phyloP scores from a whole-genome alignment of 2,888 invertebrate species.

The Aleiodes testaceus region DNA sequence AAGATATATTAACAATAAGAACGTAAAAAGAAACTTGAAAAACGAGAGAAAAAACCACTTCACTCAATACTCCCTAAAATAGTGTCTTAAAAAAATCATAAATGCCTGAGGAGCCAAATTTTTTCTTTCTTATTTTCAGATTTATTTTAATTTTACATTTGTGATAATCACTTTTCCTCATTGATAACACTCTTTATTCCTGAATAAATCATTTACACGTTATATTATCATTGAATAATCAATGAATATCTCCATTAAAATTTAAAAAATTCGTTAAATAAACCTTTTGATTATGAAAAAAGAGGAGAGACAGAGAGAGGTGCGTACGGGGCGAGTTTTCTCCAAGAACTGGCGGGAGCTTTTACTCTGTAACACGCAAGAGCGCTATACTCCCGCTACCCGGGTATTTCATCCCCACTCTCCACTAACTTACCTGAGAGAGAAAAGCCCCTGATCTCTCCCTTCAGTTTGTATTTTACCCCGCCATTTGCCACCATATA shows the following conservation, averaged over 20 bases:
- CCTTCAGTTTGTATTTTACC: constrained; percentile 6
- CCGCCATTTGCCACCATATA: constrained; percentile 38
- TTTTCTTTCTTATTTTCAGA: background rate
- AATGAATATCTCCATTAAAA: too few relatives aligned
- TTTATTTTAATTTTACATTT: background rate
- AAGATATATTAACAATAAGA: constrained; percentile 1
- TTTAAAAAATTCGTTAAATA: background rate
- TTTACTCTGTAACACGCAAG: constrained; percentile 38
- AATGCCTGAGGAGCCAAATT: too few relatives aligned
- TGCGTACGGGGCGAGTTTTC: constrained; percentile 57
- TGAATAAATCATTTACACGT: too few relatives aligned
- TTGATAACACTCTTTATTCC: background rate
- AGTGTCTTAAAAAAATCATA: too few relatives aligned
- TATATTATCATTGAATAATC: too few relatives aligned
- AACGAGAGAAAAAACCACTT: too few relatives aligned
- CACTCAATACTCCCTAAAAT: too few relatives aligned
- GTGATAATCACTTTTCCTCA: constrained; percentile 8
- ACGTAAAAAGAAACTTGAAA: too few relatives aligned
- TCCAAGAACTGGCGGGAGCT: constrained; percentile 64
- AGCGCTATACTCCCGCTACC: constrained; percentile 38
- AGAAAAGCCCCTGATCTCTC: constrained; percentile 29
- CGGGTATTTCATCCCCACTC: constrained; percentile 39
- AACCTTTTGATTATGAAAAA: constrained; percentile 22
- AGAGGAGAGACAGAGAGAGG: constrained; percentile 39
- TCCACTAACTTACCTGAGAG: constrained; percentile 41